Conservation (phyloP, 1,140 invertebrate species). For the Ceratitis capitata region DNA sequence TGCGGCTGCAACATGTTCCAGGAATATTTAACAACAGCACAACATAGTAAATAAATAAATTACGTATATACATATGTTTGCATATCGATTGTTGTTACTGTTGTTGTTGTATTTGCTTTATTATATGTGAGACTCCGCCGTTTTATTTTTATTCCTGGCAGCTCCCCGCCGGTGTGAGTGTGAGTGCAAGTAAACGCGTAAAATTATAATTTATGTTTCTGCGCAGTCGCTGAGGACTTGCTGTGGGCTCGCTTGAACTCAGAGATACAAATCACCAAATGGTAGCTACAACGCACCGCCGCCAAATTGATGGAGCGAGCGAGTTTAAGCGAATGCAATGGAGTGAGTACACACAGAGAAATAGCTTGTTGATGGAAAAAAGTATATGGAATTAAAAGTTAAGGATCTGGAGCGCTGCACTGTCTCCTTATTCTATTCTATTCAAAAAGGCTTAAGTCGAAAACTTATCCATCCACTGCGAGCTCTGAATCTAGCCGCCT, state of each 20-base stretch:
- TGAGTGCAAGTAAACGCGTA: background rate
- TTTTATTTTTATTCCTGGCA: background rate
- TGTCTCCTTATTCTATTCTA: too few species aligned
- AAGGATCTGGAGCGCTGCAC: too few species aligned
- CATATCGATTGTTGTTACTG: background rate
- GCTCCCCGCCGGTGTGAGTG: background rate
- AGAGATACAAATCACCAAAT: background rate
- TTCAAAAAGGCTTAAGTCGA: too few species aligned
- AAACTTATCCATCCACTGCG: too few species aligned
- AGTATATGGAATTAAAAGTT: too few species aligned
- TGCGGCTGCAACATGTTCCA: slow-evolving; percentile 32
- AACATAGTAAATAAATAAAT: slow-evolving; percentile 21
- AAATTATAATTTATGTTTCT: slow-evolving; percentile 31
- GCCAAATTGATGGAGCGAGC: background rate
- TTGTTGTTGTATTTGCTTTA: background rate
- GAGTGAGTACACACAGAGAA: background rate
- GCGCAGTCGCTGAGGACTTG: background rate
- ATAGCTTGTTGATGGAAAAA: background rate
- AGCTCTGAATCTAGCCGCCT: too few species aligned
- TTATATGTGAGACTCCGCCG: background rate
- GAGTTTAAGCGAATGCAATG: background rate
- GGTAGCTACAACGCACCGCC: background rate
- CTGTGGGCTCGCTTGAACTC: background rate
- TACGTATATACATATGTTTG: too few species aligned
- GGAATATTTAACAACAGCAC: background rate